These are phyloP conservation scores for Leucophenga montana DNA, from an alignment of 2,888 invertebrate species.

Conservation along the genomic window DNA sequence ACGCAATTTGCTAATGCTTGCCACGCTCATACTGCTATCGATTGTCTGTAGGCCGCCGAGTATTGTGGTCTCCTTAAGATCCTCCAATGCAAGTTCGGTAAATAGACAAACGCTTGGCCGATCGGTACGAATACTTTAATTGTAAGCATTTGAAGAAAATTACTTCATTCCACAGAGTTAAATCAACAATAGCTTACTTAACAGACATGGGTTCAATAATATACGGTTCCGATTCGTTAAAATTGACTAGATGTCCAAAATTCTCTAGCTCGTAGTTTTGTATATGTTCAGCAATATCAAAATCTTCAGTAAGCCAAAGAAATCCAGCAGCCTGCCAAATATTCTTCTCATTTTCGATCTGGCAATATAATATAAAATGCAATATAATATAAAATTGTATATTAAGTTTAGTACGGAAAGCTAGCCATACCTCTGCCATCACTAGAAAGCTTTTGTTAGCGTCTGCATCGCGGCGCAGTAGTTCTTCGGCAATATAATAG, in stretches of 20 bases:
- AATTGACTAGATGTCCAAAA: constrained; percentile 62
- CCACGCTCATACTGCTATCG: constrained; percentile 46
- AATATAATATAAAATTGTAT: neutral
- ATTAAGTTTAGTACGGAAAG: no score
- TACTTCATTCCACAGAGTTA: neutral
- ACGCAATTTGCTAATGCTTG: constrained; percentile 43
- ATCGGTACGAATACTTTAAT: constrained; percentile 21
- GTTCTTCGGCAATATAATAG: constrained; percentile 81
- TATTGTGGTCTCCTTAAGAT: constrained; percentile 43
- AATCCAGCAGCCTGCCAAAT: constrained; percentile 54
- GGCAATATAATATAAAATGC: neutral
- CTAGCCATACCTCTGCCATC: constrained; percentile 78
- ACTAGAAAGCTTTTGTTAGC: constrained; percentile 73
- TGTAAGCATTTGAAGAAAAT: neutral
- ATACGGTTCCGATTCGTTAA: neutral
- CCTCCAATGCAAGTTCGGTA: constrained; percentile 45
- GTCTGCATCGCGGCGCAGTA: constrained; percentile 68
- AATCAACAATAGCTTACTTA: constrained; percentile 41
- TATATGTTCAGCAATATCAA: constrained; percentile 50
- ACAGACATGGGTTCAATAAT: constrained; percentile 39
- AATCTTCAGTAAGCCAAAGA: constrained; percentile 63
- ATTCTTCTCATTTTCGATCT: constrained; percentile 30
- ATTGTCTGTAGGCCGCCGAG: constrained; percentile 47
- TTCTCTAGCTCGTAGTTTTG: constrained; percentile 57
- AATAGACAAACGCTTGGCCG: constrained; percentile 42